Base-by-base conservation (phyloP, 2,888 invertebrate species). In the Argynnis bischoffii region DNA sequence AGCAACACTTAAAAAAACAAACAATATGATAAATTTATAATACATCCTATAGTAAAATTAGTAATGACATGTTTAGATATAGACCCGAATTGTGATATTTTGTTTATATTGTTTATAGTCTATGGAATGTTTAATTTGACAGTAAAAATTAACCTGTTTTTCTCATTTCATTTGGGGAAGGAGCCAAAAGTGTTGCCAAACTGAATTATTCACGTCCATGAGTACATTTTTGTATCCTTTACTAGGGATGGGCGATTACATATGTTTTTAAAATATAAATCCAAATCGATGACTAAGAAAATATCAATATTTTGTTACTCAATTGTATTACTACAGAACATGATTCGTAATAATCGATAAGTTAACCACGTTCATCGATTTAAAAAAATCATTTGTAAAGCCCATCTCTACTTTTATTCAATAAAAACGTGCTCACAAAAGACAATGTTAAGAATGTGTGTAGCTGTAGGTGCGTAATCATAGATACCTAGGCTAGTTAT, bases 171-270 rank as follows among this genome's bases (percentile, higher is more conserved):
- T 86, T 87, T 88, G 88, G 87, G 87, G 81, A 77, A 83, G 75
- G 81, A 88, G 91, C 91, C 92, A 90, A 90, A 88, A 83, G 80
- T 85, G 90, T 86, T 91, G 92, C 92, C 92, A 92, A 92, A 90
- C 82, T 84, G 77, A 77, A 82, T 79, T 83, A 79, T 79, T 87
- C 82, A 78, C 86, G 85, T 89, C 86, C 88, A 83, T 81, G 41
- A 78, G 77, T 74, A 74, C 75, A 72, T 77, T 73, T 77, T 78
- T 80, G 78, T 72, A 77, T 77, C 77, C 77, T 72, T 53, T 61
- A 53, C 16, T 50, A 14, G 21, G 4, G 21, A n/a, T 26, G 48
- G 26, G 26, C 59, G 6, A 6, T n/a, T 48, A 61, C 16, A 18
- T 35, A 53, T 61, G 61, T 21, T 50, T 31, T 61, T 18, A 1